Evolutionary conservation across 1,140 invertebrate species (phyloP), one percentile per base, ranked within the genome.

Genomic region (Drosophila ananassae): DNA sequence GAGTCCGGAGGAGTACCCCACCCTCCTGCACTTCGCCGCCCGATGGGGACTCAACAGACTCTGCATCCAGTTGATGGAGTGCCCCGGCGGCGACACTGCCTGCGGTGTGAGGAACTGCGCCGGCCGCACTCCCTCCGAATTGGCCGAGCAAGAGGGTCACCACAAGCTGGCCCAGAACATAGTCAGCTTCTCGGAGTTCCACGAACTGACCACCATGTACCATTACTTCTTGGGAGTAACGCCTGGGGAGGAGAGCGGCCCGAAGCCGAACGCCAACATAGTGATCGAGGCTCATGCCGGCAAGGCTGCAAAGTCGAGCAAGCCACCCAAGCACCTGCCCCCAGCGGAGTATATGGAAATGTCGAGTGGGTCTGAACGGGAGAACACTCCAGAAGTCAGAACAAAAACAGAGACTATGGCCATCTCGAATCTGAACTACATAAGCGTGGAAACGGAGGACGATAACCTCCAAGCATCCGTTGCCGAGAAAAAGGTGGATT

Each of bases 11-110:
- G 96, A 97, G 83, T 96, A 96, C 84, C 97, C 97, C 1, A 98
- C 97, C 0, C 90, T 98, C 22, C 92, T 98, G 6, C 97, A 98
- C 89, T 98, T 98, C 91, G 95, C 97, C 0, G 96, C 97, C 1
- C 94, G 95, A 54, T 97, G 96, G 91, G 97, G 97, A 0, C 92
- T 98, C 51, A 96, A 97, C 89, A 95, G 96, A 67, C 93, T 98
- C 6, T 95, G 95, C 34, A 96, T 96, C 93, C 95, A 95, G 81
- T 91, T 98, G 25, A 91, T 98, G 67, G 96, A 98, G 72, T 97
- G 96, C 90, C 96, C 97, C 0, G 96, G 96, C 1, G 96, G 96
- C 5, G 95, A 96, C 59, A 92, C 94, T 0, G 97, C 97, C 0
- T 96, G 95, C 72, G 95, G 96, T n/a, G 92, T 97, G 6, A 93